A percentile compares a stretch with the other conserved stretches of the same genome.
These are phyloP conservation scores for Cossypha heuglini DNA, from an alignment of 2,797 vertebrate species.

Conservation along the genomic window DNA sequence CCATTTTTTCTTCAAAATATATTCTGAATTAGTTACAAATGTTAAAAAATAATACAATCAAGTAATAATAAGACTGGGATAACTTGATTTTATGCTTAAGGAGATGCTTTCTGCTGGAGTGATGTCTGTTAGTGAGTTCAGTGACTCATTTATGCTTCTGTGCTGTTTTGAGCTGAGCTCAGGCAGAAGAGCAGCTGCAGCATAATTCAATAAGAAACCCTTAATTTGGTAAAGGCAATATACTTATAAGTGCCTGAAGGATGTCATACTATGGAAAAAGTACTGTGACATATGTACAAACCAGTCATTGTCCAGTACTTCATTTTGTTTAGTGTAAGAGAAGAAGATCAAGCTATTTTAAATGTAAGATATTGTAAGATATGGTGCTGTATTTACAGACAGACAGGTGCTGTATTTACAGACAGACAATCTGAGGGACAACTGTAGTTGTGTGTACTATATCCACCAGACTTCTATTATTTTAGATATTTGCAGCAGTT, in stretches of 20 bases:
- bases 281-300: background rate
- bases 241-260: background rate
- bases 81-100: background rate
- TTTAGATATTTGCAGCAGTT: background rate
- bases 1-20: background rate
- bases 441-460: background rate
- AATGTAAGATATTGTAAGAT: background rate
- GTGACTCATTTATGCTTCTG: background rate
- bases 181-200: background rate
- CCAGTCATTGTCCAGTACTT: background rate
- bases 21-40: background rate
- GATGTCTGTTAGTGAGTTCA: background rate
- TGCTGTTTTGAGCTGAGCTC: background rate
- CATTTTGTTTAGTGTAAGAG: background rate
- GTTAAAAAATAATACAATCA: too few relatives aligned
- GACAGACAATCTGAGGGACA: background rate
- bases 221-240: background rate
- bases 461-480: background rate
- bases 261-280: background rate
- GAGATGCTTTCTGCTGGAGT: background rate
- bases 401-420: too few relatives aligned
- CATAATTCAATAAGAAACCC: background rate
- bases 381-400: background rate
- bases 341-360: background rate
- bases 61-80: background rate